Percentiles rank a stretch among this genome's conserved stretches.
Conservation (phyloP, 2,113 vertebrate species). For the Sakesphorus luctuosus region DNA sequence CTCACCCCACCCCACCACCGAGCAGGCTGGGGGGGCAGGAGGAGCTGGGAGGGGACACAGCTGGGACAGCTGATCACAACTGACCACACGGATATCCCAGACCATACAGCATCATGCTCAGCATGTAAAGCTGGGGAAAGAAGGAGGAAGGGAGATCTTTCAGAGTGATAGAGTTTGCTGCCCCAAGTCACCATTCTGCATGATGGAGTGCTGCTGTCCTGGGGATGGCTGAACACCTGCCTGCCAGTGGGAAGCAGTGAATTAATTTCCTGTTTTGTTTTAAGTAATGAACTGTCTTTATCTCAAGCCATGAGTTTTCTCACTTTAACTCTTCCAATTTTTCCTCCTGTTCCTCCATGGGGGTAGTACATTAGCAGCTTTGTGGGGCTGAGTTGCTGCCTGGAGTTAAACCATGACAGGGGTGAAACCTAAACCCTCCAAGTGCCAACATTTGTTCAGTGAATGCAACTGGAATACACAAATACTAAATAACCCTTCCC, state of each 20-base stretch:
- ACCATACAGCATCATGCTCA: neutral
- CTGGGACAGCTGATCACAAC: neutral
- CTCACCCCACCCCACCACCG: fast-evolving
- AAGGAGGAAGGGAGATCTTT: neutral
- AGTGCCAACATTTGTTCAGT: neutral
- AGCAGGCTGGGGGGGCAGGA: neutral
- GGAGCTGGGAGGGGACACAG: neutral
- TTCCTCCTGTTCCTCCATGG: neutral
- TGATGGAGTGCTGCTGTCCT: neutral
- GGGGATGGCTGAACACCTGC: neutral
- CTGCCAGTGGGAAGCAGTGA: no score
- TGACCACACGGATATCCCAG: neutral
- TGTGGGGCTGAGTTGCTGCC: neutral
- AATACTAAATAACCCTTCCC: neutral
- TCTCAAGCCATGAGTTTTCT: neutral
- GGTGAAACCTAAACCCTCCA: neutral
- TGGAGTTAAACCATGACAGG: neutral
- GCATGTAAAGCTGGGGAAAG: neutral
- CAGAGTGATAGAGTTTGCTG: neutral
- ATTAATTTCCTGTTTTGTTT: neutral
- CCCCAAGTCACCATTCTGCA: neutral
- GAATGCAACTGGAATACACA: neutral
- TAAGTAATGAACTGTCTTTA: neutral
- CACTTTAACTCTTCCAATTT: neutral
- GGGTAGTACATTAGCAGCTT: fast-evolving